Base-by-base conservation (phyloP, 2,113 vertebrate genomes). In the Rhinopomastus cyanomelas region DNA sequence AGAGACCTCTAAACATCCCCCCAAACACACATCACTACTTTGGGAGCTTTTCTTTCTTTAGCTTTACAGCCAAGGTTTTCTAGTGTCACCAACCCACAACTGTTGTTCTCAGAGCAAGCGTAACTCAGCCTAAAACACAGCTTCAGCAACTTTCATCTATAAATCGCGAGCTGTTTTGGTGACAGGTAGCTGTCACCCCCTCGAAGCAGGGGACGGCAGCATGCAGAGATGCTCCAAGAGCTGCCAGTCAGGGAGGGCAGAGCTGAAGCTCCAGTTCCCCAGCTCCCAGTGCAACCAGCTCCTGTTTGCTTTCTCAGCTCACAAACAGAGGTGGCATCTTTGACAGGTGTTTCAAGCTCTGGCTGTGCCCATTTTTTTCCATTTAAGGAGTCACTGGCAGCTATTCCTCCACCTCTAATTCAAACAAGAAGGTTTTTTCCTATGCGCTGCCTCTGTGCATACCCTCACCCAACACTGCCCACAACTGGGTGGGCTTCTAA, bases 261-360 rank as follows among this genome's bases (percentile, higher is more conserved):
- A 76, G 68, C 61, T 42, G 46, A 22, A 88, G 83, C 69, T 84
- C 82, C 37, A 44, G 4, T 69, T 64, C 69, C 59, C 42, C 84
- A 52, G 36, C 73, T 76, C 72, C 29, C 71, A 16, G 7, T 11
- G 30, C 68, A 36, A 4, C 21, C 65, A 42, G 52, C 72, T 91
- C 80, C 80, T 8, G 0, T 46, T 76, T 59, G 36, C 71, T 78
- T 75, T 80, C 80, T 71, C 62, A n/a, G 85, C 39, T 23, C 93
- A 65, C 7, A 89, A 87, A 93, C 64, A 87, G 85, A 76, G 67
- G 37, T 3, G 19, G 42, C 17, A 5, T 73, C 85, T 93, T 12
- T 92, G 91, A 93, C 91, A 92, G 83, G 77, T 73, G 25, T 89
- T 89, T 93, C 73, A 79, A 89, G 48, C 89, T 79, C 72, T 76